These are phyloP conservation scores for Rafetus swinhoei DNA, from an alignment of 2,113 vertebrate genomes.

Conservation along the genomic window DNA sequence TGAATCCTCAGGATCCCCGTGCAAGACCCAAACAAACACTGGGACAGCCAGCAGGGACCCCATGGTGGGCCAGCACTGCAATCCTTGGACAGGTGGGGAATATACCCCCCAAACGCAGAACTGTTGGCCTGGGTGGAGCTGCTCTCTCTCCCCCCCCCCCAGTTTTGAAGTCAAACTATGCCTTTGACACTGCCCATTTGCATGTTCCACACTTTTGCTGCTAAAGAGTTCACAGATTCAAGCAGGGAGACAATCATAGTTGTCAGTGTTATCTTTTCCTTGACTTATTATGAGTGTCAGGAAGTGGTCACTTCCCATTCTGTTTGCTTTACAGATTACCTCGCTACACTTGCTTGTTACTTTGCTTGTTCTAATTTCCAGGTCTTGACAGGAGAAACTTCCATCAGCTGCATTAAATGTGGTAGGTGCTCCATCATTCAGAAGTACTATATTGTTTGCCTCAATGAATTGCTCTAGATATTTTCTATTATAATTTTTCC, in stretches of 20 bases:
- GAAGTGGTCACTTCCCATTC: neutral
- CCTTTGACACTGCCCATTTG: neutral
- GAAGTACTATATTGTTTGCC: neutral
- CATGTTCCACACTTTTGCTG: neutral
- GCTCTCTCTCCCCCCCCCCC: no score
- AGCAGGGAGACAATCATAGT: neutral
- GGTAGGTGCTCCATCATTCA: neutral
- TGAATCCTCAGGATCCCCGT: neutral
- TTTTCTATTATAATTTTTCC: neutral
- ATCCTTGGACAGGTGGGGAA: neutral
- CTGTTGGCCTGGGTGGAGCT: neutral
- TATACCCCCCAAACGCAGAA: neutral
- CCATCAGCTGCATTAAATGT: neutral
- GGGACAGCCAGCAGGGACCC: neutral
- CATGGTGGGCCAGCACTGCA: neutral
- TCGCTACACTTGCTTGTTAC: neutral
- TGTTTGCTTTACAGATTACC: neutral
- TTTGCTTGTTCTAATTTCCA: neutral
- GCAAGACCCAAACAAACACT: neutral
- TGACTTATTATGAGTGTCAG: neutral
- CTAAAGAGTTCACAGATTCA: neutral
- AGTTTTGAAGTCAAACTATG: neutral
- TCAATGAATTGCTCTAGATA: neutral
- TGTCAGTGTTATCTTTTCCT: neutral
- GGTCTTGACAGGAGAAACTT: neutral